Percentiles rank a stretch among this genome's conserved stretches.
Conservation (phyloP, 2,797 vertebrate species). For the Morelia viridis region DNA sequence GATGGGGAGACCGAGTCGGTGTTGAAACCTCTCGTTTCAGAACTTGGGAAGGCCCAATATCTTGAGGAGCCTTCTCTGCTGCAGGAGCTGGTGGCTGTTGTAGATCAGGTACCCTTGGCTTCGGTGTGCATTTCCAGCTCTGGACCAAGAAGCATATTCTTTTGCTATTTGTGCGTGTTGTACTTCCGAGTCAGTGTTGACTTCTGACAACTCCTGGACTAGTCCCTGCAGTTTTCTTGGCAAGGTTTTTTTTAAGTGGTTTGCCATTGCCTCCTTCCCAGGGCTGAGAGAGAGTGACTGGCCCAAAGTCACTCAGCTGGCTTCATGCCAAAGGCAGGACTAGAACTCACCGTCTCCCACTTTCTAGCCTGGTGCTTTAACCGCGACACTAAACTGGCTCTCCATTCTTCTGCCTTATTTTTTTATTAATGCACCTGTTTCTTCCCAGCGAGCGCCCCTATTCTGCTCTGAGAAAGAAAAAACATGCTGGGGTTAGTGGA, state of each 20-base stretch:
- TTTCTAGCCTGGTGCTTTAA: not conserved
- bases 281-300: not conserved
- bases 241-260: not conserved
- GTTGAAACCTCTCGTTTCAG: conserved; percentile 59
- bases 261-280: not conserved
- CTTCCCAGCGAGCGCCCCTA: not conserved
- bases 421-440: not conserved
- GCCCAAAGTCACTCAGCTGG: not conserved
- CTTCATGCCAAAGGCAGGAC: not conserved
- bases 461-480: not conserved
- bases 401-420: not conserved
- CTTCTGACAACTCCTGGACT: not conserved
- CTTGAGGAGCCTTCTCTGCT: conserved; percentile 77
- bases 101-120: conserved; percentile 81
- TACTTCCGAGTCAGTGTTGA: not conserved
- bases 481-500: too few species aligned
- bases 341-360: not conserved
- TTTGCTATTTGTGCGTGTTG: not conserved
- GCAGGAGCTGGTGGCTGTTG: conserved; percentile 86
- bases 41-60: conserved; percentile 62
- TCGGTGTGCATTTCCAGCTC: not conserved
- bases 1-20: conserved; percentile 44
- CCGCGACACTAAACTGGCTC: not conserved
- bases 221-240: not conserved
- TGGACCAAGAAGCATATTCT: not conserved